These are phyloP conservation scores for Pollachius pollachius DNA, from an alignment of 2,113 vertebrate genomes.

Conservation along the genomic window DNA sequence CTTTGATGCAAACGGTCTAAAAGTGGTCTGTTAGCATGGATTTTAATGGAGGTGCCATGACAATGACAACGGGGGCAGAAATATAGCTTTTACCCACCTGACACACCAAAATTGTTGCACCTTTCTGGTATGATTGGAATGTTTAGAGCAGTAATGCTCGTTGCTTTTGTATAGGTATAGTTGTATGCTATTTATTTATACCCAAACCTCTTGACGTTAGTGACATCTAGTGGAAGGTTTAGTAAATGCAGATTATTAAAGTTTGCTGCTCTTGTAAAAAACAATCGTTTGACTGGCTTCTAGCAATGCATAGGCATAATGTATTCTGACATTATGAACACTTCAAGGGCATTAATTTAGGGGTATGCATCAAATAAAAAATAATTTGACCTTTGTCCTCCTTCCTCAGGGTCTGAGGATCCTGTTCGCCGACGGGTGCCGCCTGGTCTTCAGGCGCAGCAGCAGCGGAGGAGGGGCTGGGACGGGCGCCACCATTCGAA, in stretches of 20 bases:
- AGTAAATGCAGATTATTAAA: conserved; percentile 16
- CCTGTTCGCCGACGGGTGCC: conserved; percentile 86
- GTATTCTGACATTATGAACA: no score
- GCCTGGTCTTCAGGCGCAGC: conserved; percentile 91
- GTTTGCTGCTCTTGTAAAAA: neutral
- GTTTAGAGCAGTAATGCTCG: no score
- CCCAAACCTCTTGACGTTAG: conserved; percentile 11
- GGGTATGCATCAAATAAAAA: no score
- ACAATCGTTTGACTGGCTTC: neutral
- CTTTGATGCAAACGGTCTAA: no score
- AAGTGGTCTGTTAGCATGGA: no score
- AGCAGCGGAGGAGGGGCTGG: conserved; percentile 86
- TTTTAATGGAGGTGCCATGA: no score
- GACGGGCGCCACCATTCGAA: conserved; percentile 83
- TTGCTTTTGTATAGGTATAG: no score
- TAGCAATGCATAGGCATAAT: neutral
- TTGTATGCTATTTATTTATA: no score
- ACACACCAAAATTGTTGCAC: neutral
- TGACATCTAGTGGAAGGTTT: conserved; percentile 61
- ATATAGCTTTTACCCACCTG: neutral
- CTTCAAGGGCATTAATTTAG: no score
- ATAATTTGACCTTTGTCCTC: neutral
- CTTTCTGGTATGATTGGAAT: no score
- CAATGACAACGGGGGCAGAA: no score
- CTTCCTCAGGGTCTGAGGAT: conserved; percentile 85